Conservation (phyloP, 2,888 invertebrate species). For the Ferdinandea cuprea region DNA sequence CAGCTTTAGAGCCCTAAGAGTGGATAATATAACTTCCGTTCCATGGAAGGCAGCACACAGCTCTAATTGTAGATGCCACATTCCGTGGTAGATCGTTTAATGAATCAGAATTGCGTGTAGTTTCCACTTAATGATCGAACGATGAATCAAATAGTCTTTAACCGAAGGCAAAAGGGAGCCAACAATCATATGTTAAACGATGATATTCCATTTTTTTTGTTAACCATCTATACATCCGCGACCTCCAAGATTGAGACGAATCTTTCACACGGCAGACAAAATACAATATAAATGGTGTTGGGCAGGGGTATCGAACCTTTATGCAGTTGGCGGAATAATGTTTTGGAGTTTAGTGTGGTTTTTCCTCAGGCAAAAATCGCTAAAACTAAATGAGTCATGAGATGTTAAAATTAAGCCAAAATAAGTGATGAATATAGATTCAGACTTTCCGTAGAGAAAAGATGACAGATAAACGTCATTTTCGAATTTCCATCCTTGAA, state of each 20-base stretch:
- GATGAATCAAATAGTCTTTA: conserved; percentile 7
- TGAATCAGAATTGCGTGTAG: conserved; percentile 15
- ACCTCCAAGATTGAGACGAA: neutral
- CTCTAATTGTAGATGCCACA: neutral
- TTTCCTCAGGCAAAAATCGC: too few relatives aligned
- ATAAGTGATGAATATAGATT: too few relatives aligned
- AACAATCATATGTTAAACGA: conserved; percentile 20
- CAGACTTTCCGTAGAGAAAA: too few relatives aligned
- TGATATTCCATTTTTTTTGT: conserved; percentile 12
- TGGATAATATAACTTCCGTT: conserved; percentile 34
- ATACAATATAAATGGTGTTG: neutral
- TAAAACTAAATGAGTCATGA: too few relatives aligned
- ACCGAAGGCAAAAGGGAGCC: conserved; percentile 6
- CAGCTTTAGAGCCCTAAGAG: neutral
- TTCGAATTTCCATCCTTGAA: too few relatives aligned
- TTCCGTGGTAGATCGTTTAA: conserved; percentile 15
- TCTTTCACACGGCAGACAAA: conserved; percentile 7
- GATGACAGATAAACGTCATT: too few relatives aligned
- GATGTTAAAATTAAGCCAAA: too few relatives aligned
- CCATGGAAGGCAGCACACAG: conserved; percentile 5
- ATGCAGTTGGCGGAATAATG: neutral
- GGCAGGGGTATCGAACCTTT: neutral
- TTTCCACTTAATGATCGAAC: conserved; percentile 1
- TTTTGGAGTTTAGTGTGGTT: neutral
- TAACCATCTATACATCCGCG: neutral